Base-by-base conservation (phyloP, 2,797 vertebrate genomes). In the Liasis olivaceus region DNA sequence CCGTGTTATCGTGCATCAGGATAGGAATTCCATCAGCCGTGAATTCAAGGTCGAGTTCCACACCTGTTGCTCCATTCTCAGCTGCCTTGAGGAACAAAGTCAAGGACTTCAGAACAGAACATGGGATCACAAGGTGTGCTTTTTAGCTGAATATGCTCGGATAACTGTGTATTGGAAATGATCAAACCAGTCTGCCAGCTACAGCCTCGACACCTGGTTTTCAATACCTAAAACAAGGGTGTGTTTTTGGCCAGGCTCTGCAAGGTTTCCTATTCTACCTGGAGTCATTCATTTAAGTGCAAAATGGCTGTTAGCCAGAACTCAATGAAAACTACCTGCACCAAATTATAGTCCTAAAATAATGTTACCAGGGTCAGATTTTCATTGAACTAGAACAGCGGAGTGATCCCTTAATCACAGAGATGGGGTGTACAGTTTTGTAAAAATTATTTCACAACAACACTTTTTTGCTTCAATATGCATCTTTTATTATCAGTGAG, bases 1-100 rank as follows among this genome's bases (percentile, higher is more conserved):
- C 98, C 0, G 98, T 99, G 2, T 98, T 98, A 42, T 99, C 99
- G 0, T 99, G 99, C 99, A 99, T 99, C 63, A 99, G 97, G 92
- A 99, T 97, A 15, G 99, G 98, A 91, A 99, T 90, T 81, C 99
- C 98, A 0, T 99, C 99, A 9, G 98, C 97, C 0, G 99, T 98
- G 94, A 99, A 99, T 96, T 99, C 99, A 92, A 99, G 91, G 96
- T 99, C 99, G 97, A 99, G 31, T 97, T 99, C 99, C 93, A 99
- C 99, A 1, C 98, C 99, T 0, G 97, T 97, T 1, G 99, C 99
- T 92, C 98, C 98, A 54, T 99, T 99, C 95, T 98, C 97, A 96
- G 98, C 98, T 96, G 99, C 99, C 99, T 99, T 97, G 92, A 96
- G 92, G 95, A 93, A 72, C 15, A 89, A 51, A 14, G 81, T 72